Conservation (phyloP, 2,888 invertebrate genomes). For the Vandiemenella viatica region DNA sequence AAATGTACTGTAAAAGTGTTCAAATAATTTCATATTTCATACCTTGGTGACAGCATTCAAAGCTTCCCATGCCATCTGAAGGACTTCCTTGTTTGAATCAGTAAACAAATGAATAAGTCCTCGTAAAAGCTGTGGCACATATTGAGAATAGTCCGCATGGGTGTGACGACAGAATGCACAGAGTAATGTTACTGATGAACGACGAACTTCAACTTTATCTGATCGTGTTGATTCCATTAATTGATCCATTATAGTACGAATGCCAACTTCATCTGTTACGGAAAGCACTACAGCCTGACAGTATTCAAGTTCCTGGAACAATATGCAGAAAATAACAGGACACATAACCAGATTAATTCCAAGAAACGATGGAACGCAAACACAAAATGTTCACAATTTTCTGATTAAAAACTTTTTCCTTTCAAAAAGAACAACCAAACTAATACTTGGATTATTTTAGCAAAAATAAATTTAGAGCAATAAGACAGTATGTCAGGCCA, state of each 20-base stretch:
- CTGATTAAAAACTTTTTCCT: too few relatives aligned
- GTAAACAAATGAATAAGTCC: slow-evolving; percentile 76
- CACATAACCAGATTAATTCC: too few relatives aligned
- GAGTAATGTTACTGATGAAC: slow-evolving; percentile 73
- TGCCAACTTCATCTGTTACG: slow-evolving; percentile 73
- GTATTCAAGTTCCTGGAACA: slow-evolving; percentile 80
- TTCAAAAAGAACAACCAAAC: too few relatives aligned
- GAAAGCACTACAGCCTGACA: slow-evolving; percentile 87
- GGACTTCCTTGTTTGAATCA: slow-evolving; percentile 61
- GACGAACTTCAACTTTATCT: slow-evolving; percentile 45
- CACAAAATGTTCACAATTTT: too few relatives aligned
- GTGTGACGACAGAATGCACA: slow-evolving; percentile 83
- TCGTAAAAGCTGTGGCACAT: slow-evolving; percentile 74
- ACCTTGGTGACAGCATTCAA: slow-evolving; percentile 75
- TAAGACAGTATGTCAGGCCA: too few relatives aligned
- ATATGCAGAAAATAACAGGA: too few relatives aligned
- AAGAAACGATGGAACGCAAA: too few relatives aligned
- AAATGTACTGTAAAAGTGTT: too few relatives aligned
- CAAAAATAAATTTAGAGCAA: too few relatives aligned
- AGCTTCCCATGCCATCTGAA: slow-evolving; percentile 83
- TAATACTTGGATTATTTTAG: too few relatives aligned
- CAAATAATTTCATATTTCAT: too few relatives aligned
- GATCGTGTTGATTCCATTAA: slow-evolving; percentile 61
- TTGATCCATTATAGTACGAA: slow-evolving; percentile 74
- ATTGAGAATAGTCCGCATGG: slow-evolving; percentile 71